Evolutionary conservation across 2,888 invertebrate genomes (phyloP).

Genomic region (Nemapogon koenigi): DNA sequence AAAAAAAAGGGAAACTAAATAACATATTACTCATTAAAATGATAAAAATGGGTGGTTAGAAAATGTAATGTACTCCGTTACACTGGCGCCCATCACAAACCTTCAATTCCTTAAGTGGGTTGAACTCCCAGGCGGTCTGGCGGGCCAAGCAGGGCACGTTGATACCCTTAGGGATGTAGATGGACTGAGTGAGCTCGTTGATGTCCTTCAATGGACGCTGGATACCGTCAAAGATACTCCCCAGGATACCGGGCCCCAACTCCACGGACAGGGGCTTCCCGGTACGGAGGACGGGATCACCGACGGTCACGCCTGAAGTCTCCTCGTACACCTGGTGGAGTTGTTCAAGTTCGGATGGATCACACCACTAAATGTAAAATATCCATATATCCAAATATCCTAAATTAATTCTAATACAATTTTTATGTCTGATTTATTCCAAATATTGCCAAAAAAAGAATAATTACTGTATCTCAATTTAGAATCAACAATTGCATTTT

Average conservation of each 20-base stretch:
- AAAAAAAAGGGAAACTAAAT: too few species aligned
- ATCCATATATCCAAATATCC: too few species aligned
- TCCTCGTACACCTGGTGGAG: slow-evolving; percentile 82
- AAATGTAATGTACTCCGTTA: too few species aligned
- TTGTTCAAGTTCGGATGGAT: too few species aligned
- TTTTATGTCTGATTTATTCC: too few species aligned
- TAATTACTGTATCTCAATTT: too few species aligned
- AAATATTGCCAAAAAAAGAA: too few species aligned
- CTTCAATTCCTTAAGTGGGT: slow-evolving; percentile 2
- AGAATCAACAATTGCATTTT: neutral
- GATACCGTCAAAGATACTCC: slow-evolving; percentile 99
- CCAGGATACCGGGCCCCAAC: slow-evolving; percentile 98
- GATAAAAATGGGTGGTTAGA: too few species aligned
- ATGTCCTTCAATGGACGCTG: slow-evolving; percentile 98
- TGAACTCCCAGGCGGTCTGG: slow-evolving; percentile 87
- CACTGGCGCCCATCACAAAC: too few species aligned
- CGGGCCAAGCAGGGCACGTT: slow-evolving; percentile 92
- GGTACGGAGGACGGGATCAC: slow-evolving; percentile 97
- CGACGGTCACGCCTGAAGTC: slow-evolving; percentile 98
- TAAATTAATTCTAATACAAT: too few species aligned
- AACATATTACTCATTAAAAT: too few species aligned
- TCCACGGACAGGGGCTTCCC: slow-evolving; percentile 99
- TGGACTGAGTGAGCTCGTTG: slow-evolving; percentile 89
- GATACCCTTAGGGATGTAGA: slow-evolving; percentile 99
- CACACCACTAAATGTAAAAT: too few species aligned